Evolutionary conservation across 2,113 vertebrate genomes (phyloP).

Genomic region (Gopherus evgoodei): DNA sequence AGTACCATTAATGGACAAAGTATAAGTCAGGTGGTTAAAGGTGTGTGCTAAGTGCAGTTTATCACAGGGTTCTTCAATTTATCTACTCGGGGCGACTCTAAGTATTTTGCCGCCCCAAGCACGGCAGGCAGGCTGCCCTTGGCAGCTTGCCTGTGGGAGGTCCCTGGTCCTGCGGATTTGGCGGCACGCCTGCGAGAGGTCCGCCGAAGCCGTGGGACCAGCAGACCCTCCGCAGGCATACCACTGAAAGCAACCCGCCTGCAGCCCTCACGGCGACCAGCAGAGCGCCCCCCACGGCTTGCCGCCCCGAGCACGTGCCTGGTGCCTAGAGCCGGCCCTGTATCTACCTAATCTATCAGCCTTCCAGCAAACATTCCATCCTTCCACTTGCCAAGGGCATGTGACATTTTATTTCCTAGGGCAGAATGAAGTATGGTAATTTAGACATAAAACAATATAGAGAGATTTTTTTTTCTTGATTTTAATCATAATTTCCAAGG

Average conservation of each 20-base stretch:
- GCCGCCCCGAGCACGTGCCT: too few species aligned
- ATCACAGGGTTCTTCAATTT: not conserved
- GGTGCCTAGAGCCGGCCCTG: too few species aligned
- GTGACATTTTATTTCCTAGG: not conserved
- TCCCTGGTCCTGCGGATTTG: too few species aligned
- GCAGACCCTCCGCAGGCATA: too few species aligned
- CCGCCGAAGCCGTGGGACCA: too few species aligned
- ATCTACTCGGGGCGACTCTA: not conserved
- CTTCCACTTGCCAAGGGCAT: not conserved
- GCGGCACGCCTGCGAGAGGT: too few species aligned
- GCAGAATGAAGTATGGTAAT: not conserved
- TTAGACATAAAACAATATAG: not conserved
- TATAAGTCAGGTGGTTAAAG: not conserved
- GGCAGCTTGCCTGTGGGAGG: too few species aligned
- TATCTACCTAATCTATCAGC: not conserved
- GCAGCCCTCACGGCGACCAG: too few species aligned
- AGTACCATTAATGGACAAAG: not conserved
- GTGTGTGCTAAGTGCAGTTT: not conserved
- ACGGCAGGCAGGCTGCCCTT: too few species aligned
- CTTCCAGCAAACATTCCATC: not conserved
- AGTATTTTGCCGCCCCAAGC: too few species aligned
- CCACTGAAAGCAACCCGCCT: too few species aligned
- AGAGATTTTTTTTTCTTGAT: not conserved
- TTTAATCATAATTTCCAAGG: not conserved
- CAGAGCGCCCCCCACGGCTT: too few species aligned